Conservation (phyloP, 2,888 invertebrate genomes). For the Archaeoteleia sp. region DNA sequence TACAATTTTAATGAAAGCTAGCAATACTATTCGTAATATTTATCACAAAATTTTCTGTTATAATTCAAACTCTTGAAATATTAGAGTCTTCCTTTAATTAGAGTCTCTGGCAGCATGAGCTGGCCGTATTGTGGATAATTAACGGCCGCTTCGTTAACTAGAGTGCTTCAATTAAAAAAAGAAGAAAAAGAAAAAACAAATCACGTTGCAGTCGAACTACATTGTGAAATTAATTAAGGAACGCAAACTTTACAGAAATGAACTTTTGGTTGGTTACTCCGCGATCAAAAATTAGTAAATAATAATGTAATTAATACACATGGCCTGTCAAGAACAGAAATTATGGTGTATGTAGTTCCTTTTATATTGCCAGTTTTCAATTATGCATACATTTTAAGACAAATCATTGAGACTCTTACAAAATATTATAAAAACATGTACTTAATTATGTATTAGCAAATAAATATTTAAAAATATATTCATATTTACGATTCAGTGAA, state of each 20-base stretch:
- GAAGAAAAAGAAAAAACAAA: constrained; percentile 10
- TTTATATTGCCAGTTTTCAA: no score
- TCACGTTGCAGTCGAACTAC: constrained; percentile 17
- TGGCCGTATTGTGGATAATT: constrained; percentile 52
- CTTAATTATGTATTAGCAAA: no score
- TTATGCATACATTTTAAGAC: no score
- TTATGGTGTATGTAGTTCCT: neutral
- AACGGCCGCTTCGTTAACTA: constrained; percentile 51
- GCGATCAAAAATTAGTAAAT: constrained; percentile 15
- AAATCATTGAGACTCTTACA: no score
- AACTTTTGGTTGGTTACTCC: constrained; percentile 18
- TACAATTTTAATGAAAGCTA: neutral
- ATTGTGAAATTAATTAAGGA: constrained; percentile 2
- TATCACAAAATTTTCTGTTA: constrained; percentile 40
- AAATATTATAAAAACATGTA: no score
- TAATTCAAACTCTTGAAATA: constrained; percentile 48
- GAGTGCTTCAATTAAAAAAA: constrained; percentile 38
- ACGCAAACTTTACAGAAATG: constrained; percentile 5
- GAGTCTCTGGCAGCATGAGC: constrained; percentile 48
- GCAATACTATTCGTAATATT: constrained; percentile 23
- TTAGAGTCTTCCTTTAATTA: constrained; percentile 51
- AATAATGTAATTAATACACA: constrained; percentile 20
- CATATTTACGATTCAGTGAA: no score
- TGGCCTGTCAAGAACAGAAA: neutral
- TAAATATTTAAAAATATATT: no score